Evolutionary conservation across 2,888 invertebrate genomes (phyloP).

Genomic region (Morpho helenor): DNA sequence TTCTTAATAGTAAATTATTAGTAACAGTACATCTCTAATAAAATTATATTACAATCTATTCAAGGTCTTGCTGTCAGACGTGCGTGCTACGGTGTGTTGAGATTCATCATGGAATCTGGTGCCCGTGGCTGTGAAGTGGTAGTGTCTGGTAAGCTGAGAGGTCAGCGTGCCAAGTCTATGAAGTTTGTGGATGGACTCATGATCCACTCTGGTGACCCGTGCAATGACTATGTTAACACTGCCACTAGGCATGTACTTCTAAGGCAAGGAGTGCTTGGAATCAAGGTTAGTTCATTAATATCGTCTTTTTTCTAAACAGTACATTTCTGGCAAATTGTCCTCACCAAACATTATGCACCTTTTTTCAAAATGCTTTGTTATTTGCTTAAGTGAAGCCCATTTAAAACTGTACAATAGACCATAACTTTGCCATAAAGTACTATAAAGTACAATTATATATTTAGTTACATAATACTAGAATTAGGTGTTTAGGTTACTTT

Average conservation of each 20-base stretch:
- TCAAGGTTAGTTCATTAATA: constrained; percentile 79
- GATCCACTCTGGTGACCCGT: constrained; percentile 99
- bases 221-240: constrained; percentile 98
- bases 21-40: too few relatives aligned
- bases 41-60: not conserved
- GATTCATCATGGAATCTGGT: constrained; percentile 99
- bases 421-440: too few relatives aligned
- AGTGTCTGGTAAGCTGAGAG: constrained; percentile 98
- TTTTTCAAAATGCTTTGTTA: too few relatives aligned
- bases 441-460: too few relatives aligned
- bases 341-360: too few relatives aligned
- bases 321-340: too few relatives aligned
- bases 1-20: too few relatives aligned
- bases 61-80: constrained; percentile 85
- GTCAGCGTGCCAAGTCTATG: constrained; percentile 99
- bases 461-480: too few relatives aligned
- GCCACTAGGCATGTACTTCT: constrained; percentile 98
- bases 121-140: constrained; percentile 99
- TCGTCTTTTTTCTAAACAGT: too few relatives aligned
- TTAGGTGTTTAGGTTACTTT: too few relatives aligned
- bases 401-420: too few relatives aligned
- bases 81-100: constrained; percentile 98
- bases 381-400: too few relatives aligned
- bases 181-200: constrained; percentile 99
- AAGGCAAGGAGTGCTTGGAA: constrained; percentile 90